Conservation (phyloP, 2,888 invertebrate genomes). For the Volucella bombylans region DNA sequence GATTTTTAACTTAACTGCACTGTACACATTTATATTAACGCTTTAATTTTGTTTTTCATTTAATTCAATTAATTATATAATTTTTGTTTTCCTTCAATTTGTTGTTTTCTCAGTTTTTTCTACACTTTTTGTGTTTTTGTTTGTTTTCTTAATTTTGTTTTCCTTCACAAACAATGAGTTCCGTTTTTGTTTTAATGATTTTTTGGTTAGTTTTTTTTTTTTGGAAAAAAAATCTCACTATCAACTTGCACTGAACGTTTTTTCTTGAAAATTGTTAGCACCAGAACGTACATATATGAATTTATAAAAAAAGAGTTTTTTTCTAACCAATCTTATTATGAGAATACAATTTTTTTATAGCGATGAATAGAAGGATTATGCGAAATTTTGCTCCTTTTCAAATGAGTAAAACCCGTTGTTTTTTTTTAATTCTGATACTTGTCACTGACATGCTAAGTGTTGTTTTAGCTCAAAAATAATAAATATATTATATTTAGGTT, state of each 20-base stretch:
- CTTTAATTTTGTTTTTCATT: conserved; percentile 53
- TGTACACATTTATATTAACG: conserved; percentile 60
- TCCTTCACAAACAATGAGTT: conserved; percentile 33
- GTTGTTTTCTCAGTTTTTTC: conserved; percentile 23
- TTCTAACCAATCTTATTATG: conserved; percentile 1
- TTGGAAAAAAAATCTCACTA: conserved; percentile 35
- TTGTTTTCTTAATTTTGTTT: conserved; percentile 21
- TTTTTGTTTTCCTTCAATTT: conserved; percentile 65
- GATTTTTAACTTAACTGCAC: conserved; percentile 56
- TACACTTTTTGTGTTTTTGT: conserved; percentile 69
- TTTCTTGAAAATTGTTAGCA: conserved; percentile 62
- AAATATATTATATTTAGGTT: conserved; percentile 11
- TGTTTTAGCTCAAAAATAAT: conserved; percentile 29
- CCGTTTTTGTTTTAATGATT: conserved; percentile 23
- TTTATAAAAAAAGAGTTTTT: conserved; percentile 8
- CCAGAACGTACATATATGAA: conserved; percentile 52
- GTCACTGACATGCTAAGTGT: conserved; percentile 56
- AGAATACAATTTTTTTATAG: conserved; percentile 23
- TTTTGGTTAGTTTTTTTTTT: background rate
- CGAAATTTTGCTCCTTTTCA: conserved; percentile 12
- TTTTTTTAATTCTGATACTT: conserved; percentile 13
- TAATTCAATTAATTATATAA: conserved; percentile 37
- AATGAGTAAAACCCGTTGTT: conserved; percentile 20
- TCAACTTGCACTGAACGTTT: conserved; percentile 70
- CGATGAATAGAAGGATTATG: conserved; percentile 47